Evolutionary conservation across 2,797 vertebrate species (phyloP).

Genomic region (Syngnathus acus): DNA sequence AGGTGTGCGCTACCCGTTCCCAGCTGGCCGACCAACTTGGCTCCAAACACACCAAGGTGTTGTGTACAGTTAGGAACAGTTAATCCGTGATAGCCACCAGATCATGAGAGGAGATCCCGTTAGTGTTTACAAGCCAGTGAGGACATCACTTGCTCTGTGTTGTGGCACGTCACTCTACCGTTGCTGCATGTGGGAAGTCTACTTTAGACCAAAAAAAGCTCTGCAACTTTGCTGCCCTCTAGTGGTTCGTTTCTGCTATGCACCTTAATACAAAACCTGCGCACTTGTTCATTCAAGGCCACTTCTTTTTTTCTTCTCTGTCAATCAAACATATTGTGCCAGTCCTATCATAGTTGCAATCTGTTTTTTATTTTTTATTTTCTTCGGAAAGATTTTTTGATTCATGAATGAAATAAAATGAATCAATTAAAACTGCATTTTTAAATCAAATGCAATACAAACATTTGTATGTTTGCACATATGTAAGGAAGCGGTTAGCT

Average conservation of each 20-base stretch:
- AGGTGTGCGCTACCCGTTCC: constrained; percentile 10
- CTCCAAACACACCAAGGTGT: constrained; percentile 36
- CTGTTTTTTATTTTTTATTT: not conserved
- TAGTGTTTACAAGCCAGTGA: not conserved
- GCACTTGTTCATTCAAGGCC: constrained; percentile 25
- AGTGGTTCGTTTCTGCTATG: constrained; percentile 24
- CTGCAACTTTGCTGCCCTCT: constrained; percentile 51
- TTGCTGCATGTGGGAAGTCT: constrained; percentile 2
- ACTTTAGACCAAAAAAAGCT: not conserved
- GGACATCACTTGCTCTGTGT: constrained; percentile 1
- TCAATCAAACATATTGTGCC: constrained; percentile 9
- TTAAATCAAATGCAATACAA: constrained; percentile 9
- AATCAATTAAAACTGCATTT: not conserved
- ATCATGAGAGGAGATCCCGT: constrained; percentile 16
- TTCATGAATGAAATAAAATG: no score
- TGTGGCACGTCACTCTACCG: not conserved
- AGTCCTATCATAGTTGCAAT: not conserved
- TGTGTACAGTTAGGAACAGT: constrained; percentile 37
- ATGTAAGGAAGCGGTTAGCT: not conserved
- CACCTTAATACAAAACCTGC: not conserved
- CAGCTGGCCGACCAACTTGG: constrained; percentile 43
- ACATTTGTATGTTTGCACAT: not conserved
- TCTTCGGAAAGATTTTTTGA: no score
- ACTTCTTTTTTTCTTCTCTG: constrained; percentile 20
- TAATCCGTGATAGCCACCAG: constrained; percentile 32